Evolutionary conservation across 2,888 invertebrate species (phyloP), one percentile per base, ranked within the genome.

Genomic region (Athrips mouffetella): DNA sequence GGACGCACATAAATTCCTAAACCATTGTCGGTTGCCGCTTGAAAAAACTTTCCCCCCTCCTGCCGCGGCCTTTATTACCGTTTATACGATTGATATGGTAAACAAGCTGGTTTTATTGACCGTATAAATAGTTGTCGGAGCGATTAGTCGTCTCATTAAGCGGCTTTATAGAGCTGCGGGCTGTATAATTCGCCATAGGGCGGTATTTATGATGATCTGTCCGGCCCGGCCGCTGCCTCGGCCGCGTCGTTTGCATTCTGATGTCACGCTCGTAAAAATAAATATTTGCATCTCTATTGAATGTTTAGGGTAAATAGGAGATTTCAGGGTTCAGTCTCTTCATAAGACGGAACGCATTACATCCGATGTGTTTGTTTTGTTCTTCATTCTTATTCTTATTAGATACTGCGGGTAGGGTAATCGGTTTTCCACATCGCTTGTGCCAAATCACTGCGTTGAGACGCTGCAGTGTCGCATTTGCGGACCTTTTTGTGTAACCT

Each of bases 51-150:
- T 16, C 50, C 45, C 31, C 29, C 62, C 55, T 64, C 61, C 52
- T 54, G 62, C 60, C 60, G 52, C 53, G 56, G 52, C 56, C 55
- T 70, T 68, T 70, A 70, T 70, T 71, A 57, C 63, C 49, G 56
- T 67, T 65, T 69, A 58, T 62, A 52, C 64, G 63, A 78, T 76
- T 76, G 76, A 71, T 77, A 76, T 75, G 73, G 67, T 71, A 73
- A 77, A 64, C 65, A 70, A 63, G 58, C 57, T 49, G 57, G 50
- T 35, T 59, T 59, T 62, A 61, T 62, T 47, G 54, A 40, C 48
- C 57, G 54, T 53, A 59, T 58, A 60, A 60, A 67, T 67, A 63
- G 67, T 65, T 57, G 57, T 54, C 52, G 49, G 49, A 50, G 50
- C 65, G 67, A 76, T 79, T 78, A 78, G 66, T 60, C 69, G 74